Percentiles rank a stretch among this genome's conserved stretches.
Evolutionary conservation across 2,797 vertebrate species (phyloP).

Genomic region (Odontamblyopus rebecca): DNA sequence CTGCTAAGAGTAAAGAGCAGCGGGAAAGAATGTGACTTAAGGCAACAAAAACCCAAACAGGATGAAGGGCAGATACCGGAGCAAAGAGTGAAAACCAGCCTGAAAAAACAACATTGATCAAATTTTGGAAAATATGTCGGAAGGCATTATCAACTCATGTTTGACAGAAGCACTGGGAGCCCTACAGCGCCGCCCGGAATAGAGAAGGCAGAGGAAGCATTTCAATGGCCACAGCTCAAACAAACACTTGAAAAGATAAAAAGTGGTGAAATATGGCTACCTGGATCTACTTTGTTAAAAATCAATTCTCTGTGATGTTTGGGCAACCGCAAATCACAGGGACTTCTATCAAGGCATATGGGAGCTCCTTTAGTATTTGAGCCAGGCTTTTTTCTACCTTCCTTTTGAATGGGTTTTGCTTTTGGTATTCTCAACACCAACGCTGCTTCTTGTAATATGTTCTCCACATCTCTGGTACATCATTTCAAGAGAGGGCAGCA

Average conservation of each 20-base stretch:
- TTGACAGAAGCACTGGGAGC: slow-evolving; percentile 41
- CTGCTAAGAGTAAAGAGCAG: slow-evolving; percentile 43
- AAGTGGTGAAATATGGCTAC: slow-evolving; percentile 47
- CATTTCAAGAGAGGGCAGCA: slow-evolving; percentile 34
- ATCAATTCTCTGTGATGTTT: slow-evolving; percentile 60
- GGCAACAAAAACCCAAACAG: slow-evolving; percentile 17
- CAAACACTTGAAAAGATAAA: slow-evolving; percentile 60
- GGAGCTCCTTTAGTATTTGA: slow-evolving; percentile 29
- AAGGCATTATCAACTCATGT: slow-evolving; percentile 47
- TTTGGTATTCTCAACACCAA: slow-evolving; percentile 50
- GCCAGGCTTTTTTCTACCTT: slow-evolving; percentile 17
- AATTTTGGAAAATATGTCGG: slow-evolving; percentile 24
- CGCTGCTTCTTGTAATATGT: slow-evolving; percentile 46
- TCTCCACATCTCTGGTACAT: slow-evolving; percentile 29
- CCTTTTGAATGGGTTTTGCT: slow-evolving; percentile 7
- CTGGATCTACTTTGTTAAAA: slow-evolving; percentile 44
- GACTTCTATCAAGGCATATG: slow-evolving; percentile 27
- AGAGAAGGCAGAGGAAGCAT: slow-evolving; percentile 57
- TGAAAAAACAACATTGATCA: slow-evolving; percentile 53
- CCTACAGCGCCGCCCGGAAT: slow-evolving; percentile 64
- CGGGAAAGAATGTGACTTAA: slow-evolving; percentile 25
- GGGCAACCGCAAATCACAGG: slow-evolving; percentile 40
- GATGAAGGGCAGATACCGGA: slow-evolving; percentile 44
- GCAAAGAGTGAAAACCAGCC: slow-evolving; percentile 40
- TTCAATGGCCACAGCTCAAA: slow-evolving; percentile 54